A percentile compares a stretch with the other conserved stretches of the same genome.
Conservation (phyloP, 2,888 invertebrate species). For the Bhutanitis thaidina region DNA sequence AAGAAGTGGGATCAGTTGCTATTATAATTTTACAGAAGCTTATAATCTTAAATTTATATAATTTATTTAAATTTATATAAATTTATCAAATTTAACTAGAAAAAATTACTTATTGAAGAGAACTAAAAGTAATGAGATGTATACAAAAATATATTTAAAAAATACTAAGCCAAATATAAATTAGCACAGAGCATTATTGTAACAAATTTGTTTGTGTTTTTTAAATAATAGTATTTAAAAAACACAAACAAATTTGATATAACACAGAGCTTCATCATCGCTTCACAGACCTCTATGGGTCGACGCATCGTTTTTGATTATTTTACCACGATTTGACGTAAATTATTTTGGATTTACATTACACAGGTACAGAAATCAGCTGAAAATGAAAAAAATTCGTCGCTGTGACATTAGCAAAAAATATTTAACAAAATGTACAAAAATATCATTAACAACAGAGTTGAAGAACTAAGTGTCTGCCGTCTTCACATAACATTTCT, state of each 20-base stretch:
- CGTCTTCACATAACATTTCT: no score
- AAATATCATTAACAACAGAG: no score
- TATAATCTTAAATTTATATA: no score
- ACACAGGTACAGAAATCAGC: background rate
- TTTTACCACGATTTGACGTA: background rate
- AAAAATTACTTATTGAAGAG: no score
- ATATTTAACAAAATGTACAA: background rate
- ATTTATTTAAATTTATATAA: no score
- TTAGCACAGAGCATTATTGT: conserved; percentile 31
- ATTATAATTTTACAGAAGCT: no score
- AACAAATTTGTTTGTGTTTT: conserved; percentile 25
- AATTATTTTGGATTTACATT: background rate
- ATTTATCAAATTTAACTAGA: no score
- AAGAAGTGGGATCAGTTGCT: no score
- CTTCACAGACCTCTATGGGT: no score
- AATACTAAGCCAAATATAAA: conserved; percentile 15
- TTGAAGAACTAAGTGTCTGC: no score
- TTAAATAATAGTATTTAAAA: background rate
- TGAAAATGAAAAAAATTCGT: background rate
- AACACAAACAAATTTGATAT: no score
- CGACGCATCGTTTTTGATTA: background rate
- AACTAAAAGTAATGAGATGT: background rate
- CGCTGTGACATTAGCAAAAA: background rate
- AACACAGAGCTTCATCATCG: no score
- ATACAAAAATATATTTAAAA: conserved; percentile 18